Evolutionary conservation across 2,113 vertebrate species (phyloP).

Genomic region (Ptilonorhynchus violaceus): DNA sequence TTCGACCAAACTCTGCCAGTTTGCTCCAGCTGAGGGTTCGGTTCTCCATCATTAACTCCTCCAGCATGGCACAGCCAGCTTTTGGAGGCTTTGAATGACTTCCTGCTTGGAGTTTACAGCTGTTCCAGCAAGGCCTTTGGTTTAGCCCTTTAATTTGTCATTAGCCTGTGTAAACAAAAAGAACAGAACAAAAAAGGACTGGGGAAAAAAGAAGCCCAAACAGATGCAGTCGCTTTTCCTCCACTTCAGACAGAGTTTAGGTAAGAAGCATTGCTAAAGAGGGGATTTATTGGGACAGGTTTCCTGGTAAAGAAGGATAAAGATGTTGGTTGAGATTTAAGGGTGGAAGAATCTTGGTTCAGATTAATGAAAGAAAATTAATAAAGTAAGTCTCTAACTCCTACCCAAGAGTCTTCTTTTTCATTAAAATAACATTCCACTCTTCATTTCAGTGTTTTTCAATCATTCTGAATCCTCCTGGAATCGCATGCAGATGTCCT

Average conservation of each 20-base stretch:
- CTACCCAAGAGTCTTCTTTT: background rate
- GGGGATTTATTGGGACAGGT: background rate
- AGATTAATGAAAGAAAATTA: background rate
- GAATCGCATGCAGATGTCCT: background rate
- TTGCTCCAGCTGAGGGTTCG: slow-evolving; percentile 9
- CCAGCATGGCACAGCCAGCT: slow-evolving; percentile 21
- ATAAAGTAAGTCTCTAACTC: background rate
- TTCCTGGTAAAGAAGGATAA: background rate
- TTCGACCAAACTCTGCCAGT: background rate
- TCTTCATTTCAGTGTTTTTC: background rate
- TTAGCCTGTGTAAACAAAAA: slow-evolving; percentile 15
- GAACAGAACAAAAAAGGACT: background rate
- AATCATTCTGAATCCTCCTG: background rate
- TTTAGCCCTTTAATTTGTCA: slow-evolving; percentile 44
- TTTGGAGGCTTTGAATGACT: background rate
- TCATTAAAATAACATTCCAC: background rate
- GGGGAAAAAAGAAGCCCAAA: background rate
- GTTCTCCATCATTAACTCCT: slow-evolving; percentile 54
- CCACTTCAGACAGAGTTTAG: background rate
- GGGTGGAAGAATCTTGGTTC: background rate
- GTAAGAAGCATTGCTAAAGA: background rate
- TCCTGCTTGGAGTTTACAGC: slow-evolving; percentile 49
- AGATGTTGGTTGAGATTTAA: background rate
- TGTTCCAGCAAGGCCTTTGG: slow-evolving; percentile 36
- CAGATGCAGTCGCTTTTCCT: background rate